These are phyloP conservation scores for Arbacia lixula DNA, from an alignment of 53 echinoderm and acorn worm species.

Conservation along the genomic window DNA sequence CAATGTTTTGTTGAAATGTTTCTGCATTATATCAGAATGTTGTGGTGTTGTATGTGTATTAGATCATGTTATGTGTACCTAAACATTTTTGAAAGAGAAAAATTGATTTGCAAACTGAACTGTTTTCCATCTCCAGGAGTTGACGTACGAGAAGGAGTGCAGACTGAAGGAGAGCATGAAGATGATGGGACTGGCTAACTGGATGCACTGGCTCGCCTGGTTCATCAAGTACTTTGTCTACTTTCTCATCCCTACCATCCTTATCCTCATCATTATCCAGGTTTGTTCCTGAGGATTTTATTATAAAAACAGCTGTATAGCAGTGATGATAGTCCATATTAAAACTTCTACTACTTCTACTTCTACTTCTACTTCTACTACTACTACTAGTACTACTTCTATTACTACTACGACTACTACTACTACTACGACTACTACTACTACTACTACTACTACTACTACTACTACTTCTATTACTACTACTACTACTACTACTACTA, in stretches of 20 bases:
- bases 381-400: not conserved
- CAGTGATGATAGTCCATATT: too few species aligned
- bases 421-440: too few species aligned
- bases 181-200: slow-evolving; percentile 99
- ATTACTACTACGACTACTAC: too few species aligned
- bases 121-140: slow-evolving; percentile 63
- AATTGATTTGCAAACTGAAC: not conserved
- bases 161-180: slow-evolving; percentile 99
- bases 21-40: not conserved
- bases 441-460: too few species aligned
- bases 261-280: slow-evolving; percentile 78
- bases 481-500: too few species aligned
- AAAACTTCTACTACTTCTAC: too few species aligned
- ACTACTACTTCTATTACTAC: too few species aligned
- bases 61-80: not conserved
- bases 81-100: not conserved
- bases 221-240: slow-evolving; percentile 85
- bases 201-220: slow-evolving; percentile 99
- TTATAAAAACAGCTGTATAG: too few species aligned
- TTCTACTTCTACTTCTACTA: not conserved
- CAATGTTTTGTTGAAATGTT: too few species aligned
- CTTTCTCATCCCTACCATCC: slow-evolving; percentile 73
- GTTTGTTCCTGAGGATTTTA: too few species aligned
- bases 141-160: slow-evolving; percentile 90
- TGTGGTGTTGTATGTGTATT: not conserved